Evolutionary conservation across 2,113 vertebrate genomes (phyloP), one percentile per base, ranked within the genome.

Genomic region (Pogona vitticeps): DNA sequence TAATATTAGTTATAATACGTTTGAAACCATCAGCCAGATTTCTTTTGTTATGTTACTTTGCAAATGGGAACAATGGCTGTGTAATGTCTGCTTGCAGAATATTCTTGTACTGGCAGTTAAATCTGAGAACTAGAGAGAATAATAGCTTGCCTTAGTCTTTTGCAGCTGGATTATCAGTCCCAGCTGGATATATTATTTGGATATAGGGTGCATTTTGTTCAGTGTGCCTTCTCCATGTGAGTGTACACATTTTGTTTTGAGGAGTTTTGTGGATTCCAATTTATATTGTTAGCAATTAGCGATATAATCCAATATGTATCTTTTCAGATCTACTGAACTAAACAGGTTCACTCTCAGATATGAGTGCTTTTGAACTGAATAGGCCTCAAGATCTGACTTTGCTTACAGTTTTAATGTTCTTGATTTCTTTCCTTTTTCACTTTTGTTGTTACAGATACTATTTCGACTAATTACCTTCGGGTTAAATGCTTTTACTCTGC

Each of bases 401-500:
- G 42, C 3, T 84, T 80, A 21, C 8, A 20, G 71, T 82, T 38
- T 86, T 63, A 85, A 83, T 15, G 13, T 52, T 81, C 76, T 61
- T 56, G 17, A 87, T 76, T 67, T 36, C 52, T 63, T 86, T 92
- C 70, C 87, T 92, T 31, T 88, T 20, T 86, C 77, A 31, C 52
- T 31, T 91, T 87, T 58, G 15, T 56, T 81, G 90, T 77, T 92
- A 13, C 92, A 99, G 98, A 97, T 98, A 90, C 92, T 98, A 95
- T 99, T 98, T 92, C 97, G 99, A 14, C 85, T 96, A 67, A 95
- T 98, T 88, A 98, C 98, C 40, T 99, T 99, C 91, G 91, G 97
- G 67, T 94, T 99, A 91, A 99, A 99, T 91, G 98, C 98, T 0
- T 99, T 99, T 94, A 98, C 98, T 0, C 95, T 99, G 86, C 98